Conservation (phyloP, 1,140 invertebrate species). For the Venturia canescens region DNA sequence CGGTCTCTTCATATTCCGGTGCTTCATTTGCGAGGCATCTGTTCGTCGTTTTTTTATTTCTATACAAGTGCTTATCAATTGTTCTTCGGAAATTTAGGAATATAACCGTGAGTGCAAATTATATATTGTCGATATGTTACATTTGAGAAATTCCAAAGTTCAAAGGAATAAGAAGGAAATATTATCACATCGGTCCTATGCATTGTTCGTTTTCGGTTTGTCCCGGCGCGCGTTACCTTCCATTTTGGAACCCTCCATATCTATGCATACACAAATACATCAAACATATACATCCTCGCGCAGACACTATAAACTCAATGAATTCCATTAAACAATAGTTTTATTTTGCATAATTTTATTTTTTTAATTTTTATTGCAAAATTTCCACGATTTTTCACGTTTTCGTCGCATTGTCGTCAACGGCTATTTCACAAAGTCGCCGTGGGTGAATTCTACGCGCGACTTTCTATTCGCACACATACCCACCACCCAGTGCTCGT, state of each 20-base stretch:
- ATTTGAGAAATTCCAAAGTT: neutral
- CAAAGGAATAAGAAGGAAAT: neutral
- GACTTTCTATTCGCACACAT: conserved; percentile 1
- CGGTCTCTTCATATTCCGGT: neutral
- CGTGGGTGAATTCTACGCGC: neutral
- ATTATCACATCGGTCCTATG: neutral
- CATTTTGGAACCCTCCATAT: neutral
- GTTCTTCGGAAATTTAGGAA: conserved; percentile 24
- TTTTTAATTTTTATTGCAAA: neutral
- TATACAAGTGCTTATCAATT: neutral
- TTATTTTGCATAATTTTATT: neutral
- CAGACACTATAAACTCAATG: neutral
- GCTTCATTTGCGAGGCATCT: conserved; percentile 17
- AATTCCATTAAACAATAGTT: neutral
- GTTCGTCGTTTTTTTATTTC: conserved; percentile 14
- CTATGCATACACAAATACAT: neutral
- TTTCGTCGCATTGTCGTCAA: neutral
- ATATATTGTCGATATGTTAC: conserved; percentile 1
- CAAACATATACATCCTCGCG: no score
- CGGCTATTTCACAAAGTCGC: neutral
- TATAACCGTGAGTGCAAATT: neutral
- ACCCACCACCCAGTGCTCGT: neutral
- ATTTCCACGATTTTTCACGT: neutral
- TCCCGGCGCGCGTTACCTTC: conserved; percentile 13
- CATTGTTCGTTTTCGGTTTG: conserved; percentile 7